Evolutionary conservation across 2,888 invertebrate species (phyloP).

Genomic region (Cheilosia soror): DNA sequence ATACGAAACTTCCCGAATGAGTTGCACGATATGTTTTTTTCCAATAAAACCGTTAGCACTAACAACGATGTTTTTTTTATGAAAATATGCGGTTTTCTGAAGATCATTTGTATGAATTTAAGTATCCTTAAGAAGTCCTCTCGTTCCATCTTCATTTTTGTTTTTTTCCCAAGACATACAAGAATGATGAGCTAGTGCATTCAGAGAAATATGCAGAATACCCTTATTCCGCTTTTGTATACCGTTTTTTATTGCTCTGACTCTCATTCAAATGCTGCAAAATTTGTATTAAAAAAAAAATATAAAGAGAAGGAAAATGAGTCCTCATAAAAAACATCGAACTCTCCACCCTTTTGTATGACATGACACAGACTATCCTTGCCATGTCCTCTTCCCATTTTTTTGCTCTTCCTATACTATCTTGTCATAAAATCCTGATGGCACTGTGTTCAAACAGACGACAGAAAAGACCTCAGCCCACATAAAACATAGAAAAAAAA

Average conservation of each 20-base stretch:
- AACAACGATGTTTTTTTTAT: background rate
- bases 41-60: background rate
- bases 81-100: constrained; percentile 1
- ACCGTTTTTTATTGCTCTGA: constrained; percentile 61
- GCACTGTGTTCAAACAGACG: constrained; percentile 67
- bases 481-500: constrained; percentile 28
- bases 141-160: constrained; percentile 1
- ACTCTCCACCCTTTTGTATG: constrained; percentile 50
- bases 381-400: constrained; percentile 43
- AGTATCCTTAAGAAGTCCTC: constrained; percentile 43
- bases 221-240: constrained; percentile 10
- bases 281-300: constrained; percentile 47
- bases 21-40: constrained; percentile 18
- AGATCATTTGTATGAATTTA: constrained; percentile 31
- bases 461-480: constrained; percentile 59
- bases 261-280: constrained; percentile 45
- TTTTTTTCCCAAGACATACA: constrained; percentile 19
- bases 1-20: constrained; percentile 10
- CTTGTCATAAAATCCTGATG: constrained; percentile 71
- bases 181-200: constrained; percentile 49
- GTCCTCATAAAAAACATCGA: constrained; percentile 68
- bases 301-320: constrained; percentile 41
- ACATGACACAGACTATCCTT: constrained; percentile 63
- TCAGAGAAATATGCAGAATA: constrained; percentile 18
- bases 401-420: constrained; percentile 15